A percentile compares a stretch with the other conserved stretches of the same genome.
phyloP scores from a whole-genome alignment of 1,140 invertebrate genomes.

The Zaprionus tsacasi region DNA sequence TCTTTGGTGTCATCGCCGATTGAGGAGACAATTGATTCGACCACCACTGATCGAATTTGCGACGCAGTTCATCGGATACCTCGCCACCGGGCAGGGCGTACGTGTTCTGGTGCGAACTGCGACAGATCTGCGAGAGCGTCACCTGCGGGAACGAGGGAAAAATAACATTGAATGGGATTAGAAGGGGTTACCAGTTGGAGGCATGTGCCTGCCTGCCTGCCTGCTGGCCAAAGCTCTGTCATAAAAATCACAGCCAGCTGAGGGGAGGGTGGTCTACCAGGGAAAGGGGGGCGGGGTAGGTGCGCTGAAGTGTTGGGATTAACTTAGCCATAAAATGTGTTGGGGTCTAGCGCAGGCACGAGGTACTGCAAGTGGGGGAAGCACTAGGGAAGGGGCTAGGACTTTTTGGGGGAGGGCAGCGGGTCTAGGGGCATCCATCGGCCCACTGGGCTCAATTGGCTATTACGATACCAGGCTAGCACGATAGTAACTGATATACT shows the following conservation, averaged over 20 bases:
- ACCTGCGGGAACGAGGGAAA: conserved; percentile 85
- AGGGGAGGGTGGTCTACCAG: not conserved
- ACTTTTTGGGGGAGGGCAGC: too few relatives aligned
- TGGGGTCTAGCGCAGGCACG: too few relatives aligned
- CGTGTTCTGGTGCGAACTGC: conserved; percentile 86
- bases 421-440: too few relatives aligned
- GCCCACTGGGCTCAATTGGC: conserved; percentile 44
- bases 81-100: conserved; percentile 87
- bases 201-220: not conserved
- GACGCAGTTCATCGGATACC: conserved; percentile 89
- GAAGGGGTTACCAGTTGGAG: conserved; percentile 24
- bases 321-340: conserved; percentile 78
- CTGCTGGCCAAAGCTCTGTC: conserved; percentile 55
- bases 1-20: conserved; percentile 82
- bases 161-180: conserved; percentile 23
- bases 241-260: conserved; percentile 77
- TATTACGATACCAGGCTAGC: conserved; percentile 55
- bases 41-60: conserved; percentile 92
- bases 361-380: too few relatives aligned
- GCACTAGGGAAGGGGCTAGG: too few relatives aligned
- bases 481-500: conserved; percentile 1
- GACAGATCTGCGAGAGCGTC: conserved; percentile 90
- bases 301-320: conserved; percentile 77
- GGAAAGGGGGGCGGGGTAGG: conserved; percentile 13
- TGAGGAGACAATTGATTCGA: conserved; percentile 87